Evolutionary conservation across 2,797 vertebrate genomes (phyloP).

Genomic region (Schizothorax lantsangensis): DNA sequence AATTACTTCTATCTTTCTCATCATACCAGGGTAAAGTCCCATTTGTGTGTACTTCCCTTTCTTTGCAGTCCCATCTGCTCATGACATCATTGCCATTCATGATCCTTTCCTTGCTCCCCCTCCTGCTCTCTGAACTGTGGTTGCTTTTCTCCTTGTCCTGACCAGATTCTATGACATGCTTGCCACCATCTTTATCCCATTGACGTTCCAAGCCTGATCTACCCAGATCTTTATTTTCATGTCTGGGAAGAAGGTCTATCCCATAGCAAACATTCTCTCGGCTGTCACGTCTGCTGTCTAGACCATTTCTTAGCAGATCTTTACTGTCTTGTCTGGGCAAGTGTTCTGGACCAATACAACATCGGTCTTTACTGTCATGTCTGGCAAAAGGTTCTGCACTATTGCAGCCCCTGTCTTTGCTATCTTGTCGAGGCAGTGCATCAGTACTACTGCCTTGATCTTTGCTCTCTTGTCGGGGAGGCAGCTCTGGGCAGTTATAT

Average conservation of each 20-base stretch:
- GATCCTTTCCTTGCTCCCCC: constrained; percentile 76
- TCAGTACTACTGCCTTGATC: constrained; percentile 84
- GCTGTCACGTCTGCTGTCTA: constrained; percentile 72
- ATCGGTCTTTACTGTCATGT: constrained; percentile 79
- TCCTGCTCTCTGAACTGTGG: constrained; percentile 57
- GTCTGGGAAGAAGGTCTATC: constrained; percentile 66
- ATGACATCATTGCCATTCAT: constrained; percentile 71
- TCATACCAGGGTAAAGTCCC: constrained; percentile 89
- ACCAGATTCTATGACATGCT: constrained; percentile 75
- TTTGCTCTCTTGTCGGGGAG: constrained; percentile 79
- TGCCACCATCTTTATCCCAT: constrained; percentile 77
- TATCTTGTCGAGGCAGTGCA: constrained; percentile 76
- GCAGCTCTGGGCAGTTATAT: constrained; percentile 20
- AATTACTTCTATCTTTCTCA: constrained; percentile 83
- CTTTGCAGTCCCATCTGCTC: constrained; percentile 80
- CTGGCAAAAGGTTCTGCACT: constrained; percentile 65
- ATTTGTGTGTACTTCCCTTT: constrained; percentile 83
- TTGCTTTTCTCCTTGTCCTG: constrained; percentile 71
- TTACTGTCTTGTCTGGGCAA: constrained; percentile 88
- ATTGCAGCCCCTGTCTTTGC: constrained; percentile 73
- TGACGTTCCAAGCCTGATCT: constrained; percentile 69
- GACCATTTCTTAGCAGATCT: constrained; percentile 84
- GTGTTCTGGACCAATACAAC: constrained; percentile 73
- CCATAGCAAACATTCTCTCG: constrained; percentile 71
- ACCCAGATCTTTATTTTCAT: constrained; percentile 73